These are phyloP conservation scores for Mesopsocus fuscifrons DNA, from an alignment of 2,888 invertebrate genomes.

Conservation along the genomic window DNA sequence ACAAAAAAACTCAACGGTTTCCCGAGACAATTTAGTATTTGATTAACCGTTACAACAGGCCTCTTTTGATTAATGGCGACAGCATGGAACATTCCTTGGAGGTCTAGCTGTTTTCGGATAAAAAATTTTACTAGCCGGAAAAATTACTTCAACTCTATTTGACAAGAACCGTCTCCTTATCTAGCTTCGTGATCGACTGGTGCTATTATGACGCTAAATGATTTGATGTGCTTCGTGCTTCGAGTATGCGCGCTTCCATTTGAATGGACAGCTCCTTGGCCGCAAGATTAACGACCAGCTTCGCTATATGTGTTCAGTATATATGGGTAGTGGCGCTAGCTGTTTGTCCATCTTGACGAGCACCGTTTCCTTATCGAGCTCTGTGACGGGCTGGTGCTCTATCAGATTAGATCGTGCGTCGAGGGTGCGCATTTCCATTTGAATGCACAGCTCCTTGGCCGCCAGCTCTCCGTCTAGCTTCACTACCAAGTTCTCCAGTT, in stretches of 20 bases:
- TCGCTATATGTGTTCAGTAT: too few relatives aligned
- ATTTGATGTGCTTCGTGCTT: background rate
- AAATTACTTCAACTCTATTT: too few relatives aligned
- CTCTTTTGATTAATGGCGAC: too few relatives aligned
- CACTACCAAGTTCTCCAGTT: background rate
- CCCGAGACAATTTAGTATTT: too few relatives aligned
- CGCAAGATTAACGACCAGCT: background rate
- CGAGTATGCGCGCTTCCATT: background rate
- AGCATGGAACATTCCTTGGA: too few relatives aligned
- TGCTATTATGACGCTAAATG: background rate
- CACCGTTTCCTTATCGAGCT: background rate
- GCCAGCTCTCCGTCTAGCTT: background rate
- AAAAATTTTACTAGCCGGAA: too few relatives aligned
- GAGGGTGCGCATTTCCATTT: background rate
- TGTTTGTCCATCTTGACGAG: background rate
- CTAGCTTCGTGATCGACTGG: background rate
- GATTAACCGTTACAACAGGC: too few relatives aligned
- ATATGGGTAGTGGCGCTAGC: too few relatives aligned
- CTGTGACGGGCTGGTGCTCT: background rate
- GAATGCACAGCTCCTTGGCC: background rate
- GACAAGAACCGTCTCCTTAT: background rate
- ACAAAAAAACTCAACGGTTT: too few relatives aligned
- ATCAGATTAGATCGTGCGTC: background rate
- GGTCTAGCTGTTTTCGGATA: too few relatives aligned
- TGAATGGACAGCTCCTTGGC: slow-evolving; percentile 1